Evolutionary conservation across 1,140 invertebrate genomes (phyloP).

Genomic region (Drosophila truncata): DNA sequence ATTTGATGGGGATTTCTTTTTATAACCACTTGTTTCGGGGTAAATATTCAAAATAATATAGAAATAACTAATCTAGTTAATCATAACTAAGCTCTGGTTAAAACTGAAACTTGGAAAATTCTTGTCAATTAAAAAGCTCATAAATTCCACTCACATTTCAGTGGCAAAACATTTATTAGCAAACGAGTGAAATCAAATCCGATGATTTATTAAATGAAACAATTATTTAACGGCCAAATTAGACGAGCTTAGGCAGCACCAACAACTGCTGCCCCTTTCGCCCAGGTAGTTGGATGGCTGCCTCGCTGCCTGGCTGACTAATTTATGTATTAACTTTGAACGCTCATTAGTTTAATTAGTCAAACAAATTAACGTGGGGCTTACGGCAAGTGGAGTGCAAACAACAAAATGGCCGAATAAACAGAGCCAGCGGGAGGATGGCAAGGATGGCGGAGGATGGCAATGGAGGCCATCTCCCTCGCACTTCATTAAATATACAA

Average conservation of each 20-base stretch:
- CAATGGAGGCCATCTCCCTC: conserved; percentile 44
- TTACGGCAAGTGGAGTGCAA: conserved; percentile 74
- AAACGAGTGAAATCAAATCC: conserved; percentile 12
- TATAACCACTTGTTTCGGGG: too few relatives aligned
- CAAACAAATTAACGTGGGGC: conserved; percentile 85
- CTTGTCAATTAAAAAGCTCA: neutral
- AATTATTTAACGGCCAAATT: conserved; percentile 47
- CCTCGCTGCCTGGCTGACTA: conserved; percentile 55
- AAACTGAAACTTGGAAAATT: neutral
- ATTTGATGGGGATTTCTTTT: neutral
- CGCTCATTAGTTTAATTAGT: conserved; percentile 85
- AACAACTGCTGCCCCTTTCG: neutral
- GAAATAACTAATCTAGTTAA: neutral
- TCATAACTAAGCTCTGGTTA: neutral
- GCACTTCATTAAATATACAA: conserved; percentile 74
- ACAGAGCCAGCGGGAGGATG: conserved; percentile 37
- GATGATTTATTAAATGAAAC: conserved; percentile 33
- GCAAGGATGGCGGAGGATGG: neutral
- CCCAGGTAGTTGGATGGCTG: conserved; percentile 8
- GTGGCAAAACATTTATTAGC: neutral
- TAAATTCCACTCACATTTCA: conserved; percentile 13
- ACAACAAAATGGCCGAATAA: conserved; percentile 81
- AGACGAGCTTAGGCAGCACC: conserved; percentile 17
- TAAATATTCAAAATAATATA: neutral
- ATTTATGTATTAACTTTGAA: conserved; percentile 85